phyloP scores from a whole-genome alignment of 2,888 invertebrate genomes.

The Oxyscelio sp. region DNA sequence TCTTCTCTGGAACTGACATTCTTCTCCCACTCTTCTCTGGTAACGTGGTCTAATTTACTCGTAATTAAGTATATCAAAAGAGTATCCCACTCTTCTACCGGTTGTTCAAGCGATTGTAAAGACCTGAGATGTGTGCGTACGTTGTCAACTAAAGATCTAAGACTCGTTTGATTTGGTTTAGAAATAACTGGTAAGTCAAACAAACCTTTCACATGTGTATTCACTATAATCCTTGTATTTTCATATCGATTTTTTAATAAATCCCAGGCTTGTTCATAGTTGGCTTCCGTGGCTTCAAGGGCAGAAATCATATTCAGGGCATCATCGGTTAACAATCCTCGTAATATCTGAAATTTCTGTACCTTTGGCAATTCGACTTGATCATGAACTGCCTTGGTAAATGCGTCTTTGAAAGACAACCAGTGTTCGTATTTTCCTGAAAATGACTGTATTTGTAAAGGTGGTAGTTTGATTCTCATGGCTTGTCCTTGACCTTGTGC shows the following conservation, averaged over 20 bases:
- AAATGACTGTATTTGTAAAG: slow-evolving; percentile 16
- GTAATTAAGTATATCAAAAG: slow-evolving; percentile 36
- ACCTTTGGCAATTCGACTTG: neutral
- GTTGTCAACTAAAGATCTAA: slow-evolving; percentile 29
- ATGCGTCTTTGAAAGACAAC: slow-evolving; percentile 22
- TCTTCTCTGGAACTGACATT: neutral
- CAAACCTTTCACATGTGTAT: slow-evolving; percentile 34
- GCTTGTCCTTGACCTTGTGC: neutral
- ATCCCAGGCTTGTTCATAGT: slow-evolving; percentile 36
- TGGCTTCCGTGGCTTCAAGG: slow-evolving; percentile 17
- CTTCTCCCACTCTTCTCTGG: slow-evolving; percentile 40
- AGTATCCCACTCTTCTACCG: slow-evolving; percentile 11
- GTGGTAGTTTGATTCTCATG: neutral
- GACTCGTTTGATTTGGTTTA: slow-evolving; percentile 3
- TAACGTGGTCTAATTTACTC: slow-evolving; percentile 21
- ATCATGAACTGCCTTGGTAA: neutral
- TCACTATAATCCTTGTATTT: slow-evolving; percentile 5
- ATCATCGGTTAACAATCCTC: slow-evolving; percentile 12
- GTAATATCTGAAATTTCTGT: slow-evolving; percentile 14
- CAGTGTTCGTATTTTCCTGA: slow-evolving; percentile 21
- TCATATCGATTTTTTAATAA: slow-evolving; percentile 27
- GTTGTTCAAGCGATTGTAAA: slow-evolving; percentile 8
- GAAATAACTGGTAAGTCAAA: slow-evolving; percentile 14
- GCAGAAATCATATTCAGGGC: slow-evolving; percentile 19
- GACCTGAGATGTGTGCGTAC: slow-evolving; percentile 16